Conservation (phyloP, 2,797 vertebrate species). For the Kryptolebias ocellatus region DNA sequence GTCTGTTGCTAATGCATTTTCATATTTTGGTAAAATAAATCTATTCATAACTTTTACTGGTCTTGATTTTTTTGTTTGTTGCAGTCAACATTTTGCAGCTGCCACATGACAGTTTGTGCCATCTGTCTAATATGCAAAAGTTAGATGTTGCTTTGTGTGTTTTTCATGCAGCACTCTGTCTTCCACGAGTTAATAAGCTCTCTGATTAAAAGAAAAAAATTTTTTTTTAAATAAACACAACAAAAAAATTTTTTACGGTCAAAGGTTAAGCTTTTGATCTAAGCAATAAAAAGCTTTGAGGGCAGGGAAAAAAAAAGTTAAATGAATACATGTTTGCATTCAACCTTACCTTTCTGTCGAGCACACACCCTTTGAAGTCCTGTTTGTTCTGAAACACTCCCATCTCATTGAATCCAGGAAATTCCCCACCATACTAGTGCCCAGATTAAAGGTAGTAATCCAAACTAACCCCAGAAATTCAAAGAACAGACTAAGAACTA, state of each 20-base stretch:
- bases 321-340: constrained; percentile 81
- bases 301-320: constrained; percentile 49
- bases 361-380: constrained; percentile 75
- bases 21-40: too few species aligned
- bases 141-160: constrained; percentile 16
- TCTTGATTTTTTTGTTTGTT: neutral
- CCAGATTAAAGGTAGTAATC: constrained; percentile 77
- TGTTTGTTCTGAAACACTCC: constrained; percentile 82
- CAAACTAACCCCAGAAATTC: constrained; percentile 75
- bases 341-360: constrained; percentile 74
- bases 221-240: constrained; percentile 53
- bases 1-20: too few species aligned
- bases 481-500: constrained; percentile 79
- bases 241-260: constrained; percentile 69
- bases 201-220: constrained; percentile 42
- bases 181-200: constrained; percentile 47
- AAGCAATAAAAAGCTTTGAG: constrained; percentile 74
- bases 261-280: constrained; percentile 82
- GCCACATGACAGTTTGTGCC: neutral
- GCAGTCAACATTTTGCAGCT: neutral
- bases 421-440: constrained; percentile 68
- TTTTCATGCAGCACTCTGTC: constrained; percentile 48
- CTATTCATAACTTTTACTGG: too few species aligned
- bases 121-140: constrained; percentile 19
- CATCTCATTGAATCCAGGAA: constrained; percentile 75